Conservation (phyloP, 2,797 vertebrate species). For the Sylvilagus floridanus region DNA sequence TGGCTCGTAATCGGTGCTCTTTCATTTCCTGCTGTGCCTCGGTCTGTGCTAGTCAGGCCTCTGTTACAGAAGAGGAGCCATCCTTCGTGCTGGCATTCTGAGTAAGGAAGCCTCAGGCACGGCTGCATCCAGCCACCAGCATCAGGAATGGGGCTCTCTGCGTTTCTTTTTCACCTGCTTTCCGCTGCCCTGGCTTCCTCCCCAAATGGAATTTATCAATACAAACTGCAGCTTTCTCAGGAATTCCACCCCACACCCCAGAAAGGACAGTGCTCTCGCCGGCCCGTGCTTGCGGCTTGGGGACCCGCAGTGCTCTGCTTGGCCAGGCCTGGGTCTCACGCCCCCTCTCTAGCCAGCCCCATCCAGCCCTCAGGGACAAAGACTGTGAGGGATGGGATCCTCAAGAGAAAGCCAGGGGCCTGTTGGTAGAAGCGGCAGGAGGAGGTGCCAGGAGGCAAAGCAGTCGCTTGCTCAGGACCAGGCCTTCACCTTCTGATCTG, state of each 20-base stretch:
- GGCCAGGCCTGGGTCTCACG: background rate
- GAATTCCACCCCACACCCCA: background rate
- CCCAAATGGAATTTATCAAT: background rate
- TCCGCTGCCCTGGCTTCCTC: background rate
- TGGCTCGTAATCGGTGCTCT: background rate
- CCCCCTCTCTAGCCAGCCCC: background rate
- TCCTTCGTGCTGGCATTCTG: background rate
- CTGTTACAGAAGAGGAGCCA: background rate
- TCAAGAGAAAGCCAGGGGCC: background rate
- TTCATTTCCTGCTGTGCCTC: background rate
- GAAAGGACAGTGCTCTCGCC: background rate
- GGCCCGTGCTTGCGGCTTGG: background rate
- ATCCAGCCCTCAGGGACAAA: background rate
- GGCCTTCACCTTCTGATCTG: background rate
- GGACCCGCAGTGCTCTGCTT: too few species aligned
- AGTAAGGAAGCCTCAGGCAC: background rate
- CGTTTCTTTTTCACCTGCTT: background rate
- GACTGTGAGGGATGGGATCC: background rate
- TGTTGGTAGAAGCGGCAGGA: too few species aligned
- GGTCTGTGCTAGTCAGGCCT: background rate
- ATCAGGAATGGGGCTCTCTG: background rate
- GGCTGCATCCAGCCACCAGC: background rate
- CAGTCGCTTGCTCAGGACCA: accelerated
- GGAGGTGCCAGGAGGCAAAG: accelerated
- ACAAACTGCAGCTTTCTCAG: background rate